Percentiles rank a stretch among this genome's conserved stretches.
Evolutionary conservation across 2,797 vertebrate genomes (phyloP).

Genomic region (Poeciliopsis gracilis): DNA sequence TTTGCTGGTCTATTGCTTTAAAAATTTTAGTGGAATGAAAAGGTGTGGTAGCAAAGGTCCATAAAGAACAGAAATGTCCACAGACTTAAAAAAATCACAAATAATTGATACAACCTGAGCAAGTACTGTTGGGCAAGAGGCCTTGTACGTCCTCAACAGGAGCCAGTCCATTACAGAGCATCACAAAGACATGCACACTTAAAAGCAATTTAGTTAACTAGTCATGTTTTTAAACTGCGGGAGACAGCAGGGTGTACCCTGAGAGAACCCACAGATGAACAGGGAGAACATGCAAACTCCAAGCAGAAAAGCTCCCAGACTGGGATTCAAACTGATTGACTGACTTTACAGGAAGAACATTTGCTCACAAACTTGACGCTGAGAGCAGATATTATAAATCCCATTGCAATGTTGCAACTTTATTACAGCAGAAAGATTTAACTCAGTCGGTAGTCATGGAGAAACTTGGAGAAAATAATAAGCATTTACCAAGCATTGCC

Average conservation of each 20-base stretch:
- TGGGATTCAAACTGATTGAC: too few species aligned
- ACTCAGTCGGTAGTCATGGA: background rate
- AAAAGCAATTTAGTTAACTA: too few species aligned
- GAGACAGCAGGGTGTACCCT: too few species aligned
- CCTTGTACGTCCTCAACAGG: too few species aligned
- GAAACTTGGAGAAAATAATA: background rate
- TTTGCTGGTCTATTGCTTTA: background rate
- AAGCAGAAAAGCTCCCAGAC: too few species aligned
- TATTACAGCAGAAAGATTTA: background rate
- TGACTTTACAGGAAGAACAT: background rate
- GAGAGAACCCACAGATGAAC: too few species aligned
- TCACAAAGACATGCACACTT: too few species aligned
- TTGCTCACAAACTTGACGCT: background rate
- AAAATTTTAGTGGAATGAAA: background rate
- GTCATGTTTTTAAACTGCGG: too few species aligned
- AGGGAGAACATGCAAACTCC: too few species aligned
- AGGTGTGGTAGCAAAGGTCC: background rate
- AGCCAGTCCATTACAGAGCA: too few species aligned
- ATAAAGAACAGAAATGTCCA: background rate
- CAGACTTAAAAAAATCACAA: background rate
- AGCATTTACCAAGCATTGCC: background rate
- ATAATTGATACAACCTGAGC: background rate
- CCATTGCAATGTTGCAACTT: background rate
- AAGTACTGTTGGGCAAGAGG: background rate
- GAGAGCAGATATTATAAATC: background rate